Conservation (phyloP, 2,888 invertebrate species). For the Erannis defoliaria region DNA sequence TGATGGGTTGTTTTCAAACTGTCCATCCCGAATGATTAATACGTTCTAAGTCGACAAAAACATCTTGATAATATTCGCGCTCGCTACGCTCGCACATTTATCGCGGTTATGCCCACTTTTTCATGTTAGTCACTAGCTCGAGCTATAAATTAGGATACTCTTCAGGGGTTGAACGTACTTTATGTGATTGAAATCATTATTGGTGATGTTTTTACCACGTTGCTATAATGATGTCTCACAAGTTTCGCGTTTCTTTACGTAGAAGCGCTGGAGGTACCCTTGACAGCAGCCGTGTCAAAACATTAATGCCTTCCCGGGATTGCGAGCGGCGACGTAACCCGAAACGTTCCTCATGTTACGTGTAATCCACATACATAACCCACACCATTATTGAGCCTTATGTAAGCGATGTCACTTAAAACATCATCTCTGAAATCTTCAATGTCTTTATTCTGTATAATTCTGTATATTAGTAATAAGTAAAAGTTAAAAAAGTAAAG, state of each 20-base stretch:
- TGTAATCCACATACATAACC: conserved; percentile 54
- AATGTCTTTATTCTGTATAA: too few relatives aligned
- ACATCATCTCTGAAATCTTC: conserved; percentile 34
- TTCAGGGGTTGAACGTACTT: neutral
- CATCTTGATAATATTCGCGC: too few relatives aligned
- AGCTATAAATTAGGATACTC: too few relatives aligned
- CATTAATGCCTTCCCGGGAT: conserved; percentile 78
- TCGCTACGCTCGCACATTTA: too few relatives aligned
- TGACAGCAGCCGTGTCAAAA: conserved; percentile 67
- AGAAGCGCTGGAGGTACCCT: conserved; percentile 60
- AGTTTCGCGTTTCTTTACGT: conserved; percentile 73
- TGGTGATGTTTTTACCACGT: neutral
- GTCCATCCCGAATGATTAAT: too few relatives aligned
- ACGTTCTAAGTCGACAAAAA: too few relatives aligned
- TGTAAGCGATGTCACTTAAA: conserved; percentile 53
- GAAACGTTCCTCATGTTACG: conserved; percentile 71
- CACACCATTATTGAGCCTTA: conserved; percentile 50
- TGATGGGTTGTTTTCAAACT: too few relatives aligned
- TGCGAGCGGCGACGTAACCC: conserved; percentile 65
- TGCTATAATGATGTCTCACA: conserved; percentile 43
- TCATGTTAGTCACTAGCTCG: too few relatives aligned
- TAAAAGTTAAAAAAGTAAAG: too few relatives aligned
- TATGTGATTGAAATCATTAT: neutral
- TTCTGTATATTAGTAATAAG: too few relatives aligned
- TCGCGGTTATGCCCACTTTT: too few relatives aligned